Percentiles rank a stretch among this genome's conserved stretches.
phyloP scores from a whole-genome alignment of 2,113 vertebrate genomes.

The Barnardius zonarius region DNA sequence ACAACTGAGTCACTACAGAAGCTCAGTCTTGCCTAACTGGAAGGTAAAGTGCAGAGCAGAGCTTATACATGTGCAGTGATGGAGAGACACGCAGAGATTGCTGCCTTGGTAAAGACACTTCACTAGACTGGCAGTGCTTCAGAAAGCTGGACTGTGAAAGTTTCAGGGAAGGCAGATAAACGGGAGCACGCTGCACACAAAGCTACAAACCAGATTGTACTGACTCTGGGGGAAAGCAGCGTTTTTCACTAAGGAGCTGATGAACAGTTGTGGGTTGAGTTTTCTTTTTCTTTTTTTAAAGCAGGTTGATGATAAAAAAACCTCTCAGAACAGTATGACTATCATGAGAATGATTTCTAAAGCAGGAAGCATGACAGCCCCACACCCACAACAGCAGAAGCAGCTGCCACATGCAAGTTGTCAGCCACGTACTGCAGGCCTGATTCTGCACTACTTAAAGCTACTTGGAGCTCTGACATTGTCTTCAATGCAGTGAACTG shows the following conservation, averaged over 20 bases:
- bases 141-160: not conserved
- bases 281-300: constrained; percentile 54
- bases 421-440: not conserved
- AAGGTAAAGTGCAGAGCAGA: not conserved
- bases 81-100: not conserved
- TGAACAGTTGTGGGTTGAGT: constrained; percentile 30
- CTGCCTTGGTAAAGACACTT: not conserved
- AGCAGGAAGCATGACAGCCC: constrained; percentile 60
- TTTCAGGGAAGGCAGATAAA: not conserved
- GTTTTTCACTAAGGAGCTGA: not conserved
- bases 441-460: not conserved
- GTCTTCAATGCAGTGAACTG: not conserved
- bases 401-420: constrained; percentile 54
- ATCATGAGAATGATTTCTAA: constrained; percentile 61
- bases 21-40: not conserved
- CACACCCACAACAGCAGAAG: constrained; percentile 57
- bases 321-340: constrained; percentile 52
- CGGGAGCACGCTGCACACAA: not conserved
- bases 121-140: not conserved
- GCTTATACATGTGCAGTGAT: accelerated
- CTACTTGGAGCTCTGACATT: not conserved
- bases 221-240: not conserved
- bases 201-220: not conserved
- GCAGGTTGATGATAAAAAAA: constrained; percentile 35
- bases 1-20: not conserved